These are phyloP conservation scores for Drosophila eohydei DNA, from an alignment of 2,888 invertebrate genomes.

Conservation along the genomic window DNA sequence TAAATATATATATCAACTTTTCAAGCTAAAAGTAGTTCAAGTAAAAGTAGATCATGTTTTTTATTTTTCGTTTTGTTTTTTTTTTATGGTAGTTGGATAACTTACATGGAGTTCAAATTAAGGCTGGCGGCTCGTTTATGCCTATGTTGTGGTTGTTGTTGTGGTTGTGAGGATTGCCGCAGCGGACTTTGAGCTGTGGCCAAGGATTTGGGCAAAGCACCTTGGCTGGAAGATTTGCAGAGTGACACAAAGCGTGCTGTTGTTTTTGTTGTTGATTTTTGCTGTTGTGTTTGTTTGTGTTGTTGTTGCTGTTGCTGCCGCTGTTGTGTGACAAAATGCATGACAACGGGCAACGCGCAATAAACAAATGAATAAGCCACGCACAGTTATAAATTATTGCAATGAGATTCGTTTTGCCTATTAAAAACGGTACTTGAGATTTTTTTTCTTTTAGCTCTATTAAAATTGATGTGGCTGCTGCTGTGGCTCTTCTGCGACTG, in stretches of 20 bases:
- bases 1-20: constrained; percentile 14
- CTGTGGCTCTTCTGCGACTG: constrained; percentile 21
- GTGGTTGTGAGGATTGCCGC: constrained; percentile 47
- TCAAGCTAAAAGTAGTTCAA: constrained; percentile 51
- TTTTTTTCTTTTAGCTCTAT: constrained; percentile 8
- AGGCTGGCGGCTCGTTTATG: constrained; percentile 68
- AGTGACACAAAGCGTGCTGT: constrained; percentile 59
- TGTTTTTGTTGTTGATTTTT: constrained; percentile 32
- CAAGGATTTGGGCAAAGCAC: constrained; percentile 67
- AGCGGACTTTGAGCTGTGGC: constrained; percentile 68
- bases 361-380: constrained; percentile 19
- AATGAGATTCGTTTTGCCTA: constrained; percentile 52
- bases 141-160: constrained; percentile 50
- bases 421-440: constrained; percentile 29
- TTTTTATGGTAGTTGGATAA: constrained; percentile 16
- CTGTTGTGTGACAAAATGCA: constrained; percentile 76
- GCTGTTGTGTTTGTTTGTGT: constrained; percentile 36
- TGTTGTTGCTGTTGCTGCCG: constrained; percentile 55
- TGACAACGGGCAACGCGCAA: constrained; percentile 65
- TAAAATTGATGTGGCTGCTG: constrained; percentile 39
- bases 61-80: constrained; percentile 2
- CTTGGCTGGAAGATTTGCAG: constrained; percentile 71
- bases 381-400: constrained; percentile 45
- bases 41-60: constrained; percentile 50
- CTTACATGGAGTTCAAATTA: constrained; percentile 70